Percentiles rank a stretch among this genome's conserved stretches.
These are phyloP conservation scores for Diogma glabrata DNA, from an alignment of 2,888 invertebrate genomes.

Conservation along the genomic window DNA sequence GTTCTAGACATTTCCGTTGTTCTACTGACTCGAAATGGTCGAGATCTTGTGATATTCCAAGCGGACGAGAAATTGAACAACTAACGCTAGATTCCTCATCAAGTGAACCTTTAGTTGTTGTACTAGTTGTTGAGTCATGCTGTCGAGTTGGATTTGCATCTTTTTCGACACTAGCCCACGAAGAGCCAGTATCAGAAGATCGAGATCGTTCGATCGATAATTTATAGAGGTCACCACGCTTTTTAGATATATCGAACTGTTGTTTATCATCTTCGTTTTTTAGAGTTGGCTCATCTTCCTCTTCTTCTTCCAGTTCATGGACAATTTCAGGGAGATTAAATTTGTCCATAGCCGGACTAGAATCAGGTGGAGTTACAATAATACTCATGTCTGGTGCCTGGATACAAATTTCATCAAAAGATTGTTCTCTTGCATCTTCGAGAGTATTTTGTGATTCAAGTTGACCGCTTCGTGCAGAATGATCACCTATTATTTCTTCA, in stretches of 20 bases:
- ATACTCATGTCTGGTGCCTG: slow-evolving; percentile 35
- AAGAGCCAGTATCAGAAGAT: slow-evolving; percentile 60
- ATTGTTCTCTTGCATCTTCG: slow-evolving; percentile 45
- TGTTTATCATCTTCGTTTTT: slow-evolving; percentile 31
- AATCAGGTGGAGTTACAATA: slow-evolving; percentile 48
- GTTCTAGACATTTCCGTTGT: slow-evolving; percentile 39
- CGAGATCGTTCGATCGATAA: slow-evolving; percentile 62
- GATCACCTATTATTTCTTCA: slow-evolving; percentile 47
- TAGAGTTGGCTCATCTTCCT: slow-evolving; percentile 16
- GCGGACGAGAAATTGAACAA: slow-evolving; percentile 66
- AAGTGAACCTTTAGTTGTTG: slow-evolving; percentile 48
- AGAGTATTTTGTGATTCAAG: slow-evolving; percentile 41
- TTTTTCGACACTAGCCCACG: slow-evolving; percentile 71
- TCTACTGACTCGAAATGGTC: slow-evolving; percentile 54
- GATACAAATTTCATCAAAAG: slow-evolving; percentile 32
- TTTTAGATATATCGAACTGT: slow-evolving; percentile 32
- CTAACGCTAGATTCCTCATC: slow-evolving; percentile 64
- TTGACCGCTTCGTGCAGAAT: slow-evolving; percentile 29
- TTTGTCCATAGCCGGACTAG: slow-evolving; percentile 46
- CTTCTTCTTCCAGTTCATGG: slow-evolving; percentile 14
- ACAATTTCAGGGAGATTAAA: slow-evolving; percentile 13
- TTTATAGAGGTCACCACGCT: slow-evolving; percentile 34
- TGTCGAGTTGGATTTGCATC: slow-evolving; percentile 49
- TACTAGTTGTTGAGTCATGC: slow-evolving; percentile 39
- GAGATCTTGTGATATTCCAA: slow-evolving; percentile 65